Evolutionary conservation across 2,888 invertebrate genomes (phyloP).

Genomic region (Clepsis dumicolana): DNA sequence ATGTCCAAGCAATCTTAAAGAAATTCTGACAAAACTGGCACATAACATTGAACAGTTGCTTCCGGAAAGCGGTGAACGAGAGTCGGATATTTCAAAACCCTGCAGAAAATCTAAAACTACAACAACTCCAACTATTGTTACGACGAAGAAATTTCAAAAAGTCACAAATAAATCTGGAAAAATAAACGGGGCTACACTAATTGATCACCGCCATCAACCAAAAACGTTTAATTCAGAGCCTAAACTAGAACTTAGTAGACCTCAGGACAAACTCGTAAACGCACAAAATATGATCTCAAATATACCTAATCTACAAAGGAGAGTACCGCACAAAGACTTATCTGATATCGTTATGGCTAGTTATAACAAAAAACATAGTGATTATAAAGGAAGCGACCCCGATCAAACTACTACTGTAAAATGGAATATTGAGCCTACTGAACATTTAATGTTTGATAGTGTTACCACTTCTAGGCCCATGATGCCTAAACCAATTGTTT

Average conservation of each 20-base stretch:
- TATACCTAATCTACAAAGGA: conserved; percentile 2
- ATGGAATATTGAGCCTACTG: conserved; percentile 8
- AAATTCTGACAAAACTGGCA: conserved; percentile 58
- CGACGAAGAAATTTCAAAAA: not conserved
- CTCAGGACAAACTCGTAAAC: not conserved
- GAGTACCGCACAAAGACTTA: conserved; percentile 4
- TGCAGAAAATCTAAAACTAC: not conserved
- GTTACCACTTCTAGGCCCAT: not conserved
- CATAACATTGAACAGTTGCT: conserved; percentile 55
- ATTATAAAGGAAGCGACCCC: not conserved
- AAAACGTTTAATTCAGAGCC: not conserved
- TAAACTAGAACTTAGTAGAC: not conserved
- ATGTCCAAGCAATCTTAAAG: conserved; percentile 59
- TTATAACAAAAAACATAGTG: conserved; percentile 2
- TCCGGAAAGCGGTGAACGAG: not conserved
- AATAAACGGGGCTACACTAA: not conserved
- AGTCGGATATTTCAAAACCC: not conserved
- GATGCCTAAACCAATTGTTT: too few species aligned
- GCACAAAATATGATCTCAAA: conserved; percentile 4
- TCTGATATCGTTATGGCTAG: not conserved
- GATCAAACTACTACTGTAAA: not conserved
- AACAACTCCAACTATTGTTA: not conserved
- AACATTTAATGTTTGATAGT: not conserved
- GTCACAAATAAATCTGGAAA: not conserved
- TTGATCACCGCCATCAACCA: not conserved